Evolutionary conservation across 2,113 vertebrate species (phyloP).

Genomic region (Tachysurus vachellii): DNA sequence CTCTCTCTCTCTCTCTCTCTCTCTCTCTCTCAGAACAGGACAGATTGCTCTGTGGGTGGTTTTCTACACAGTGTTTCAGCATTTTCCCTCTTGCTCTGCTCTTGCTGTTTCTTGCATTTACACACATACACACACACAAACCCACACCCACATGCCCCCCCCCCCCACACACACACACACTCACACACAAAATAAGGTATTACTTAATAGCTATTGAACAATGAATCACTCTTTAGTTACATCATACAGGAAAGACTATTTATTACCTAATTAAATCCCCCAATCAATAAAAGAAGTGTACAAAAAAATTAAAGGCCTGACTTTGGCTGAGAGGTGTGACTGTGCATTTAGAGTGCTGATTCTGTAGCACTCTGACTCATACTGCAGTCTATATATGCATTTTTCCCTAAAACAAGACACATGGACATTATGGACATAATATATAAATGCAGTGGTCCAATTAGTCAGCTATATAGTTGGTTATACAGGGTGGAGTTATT

Average conservation of each 20-base stretch:
- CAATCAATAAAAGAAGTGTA: constrained; percentile 10
- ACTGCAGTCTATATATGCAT: constrained; percentile 25
- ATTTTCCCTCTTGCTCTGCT: constrained; percentile 47
- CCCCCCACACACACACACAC: constrained; percentile 31
- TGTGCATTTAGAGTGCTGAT: constrained; percentile 41
- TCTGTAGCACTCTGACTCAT: constrained; percentile 27
- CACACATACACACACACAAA: constrained; percentile 25
- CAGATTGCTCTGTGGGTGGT: constrained; percentile 59
- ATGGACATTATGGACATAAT: not conserved
- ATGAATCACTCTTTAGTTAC: constrained; percentile 12
- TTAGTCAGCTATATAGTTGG: not conserved
- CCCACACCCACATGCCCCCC: constrained; percentile 11
- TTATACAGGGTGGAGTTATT: not conserved
- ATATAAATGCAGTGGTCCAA: not conserved
- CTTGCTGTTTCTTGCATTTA: constrained; percentile 36
- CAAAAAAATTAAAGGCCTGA: constrained; percentile 7
- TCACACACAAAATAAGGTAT: constrained; percentile 11
- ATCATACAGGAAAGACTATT: not conserved
- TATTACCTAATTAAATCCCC: constrained; percentile 7
- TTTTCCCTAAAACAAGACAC: not conserved
- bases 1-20: constrained; percentile 11
- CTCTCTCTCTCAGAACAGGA: constrained; percentile 43
- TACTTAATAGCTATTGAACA: constrained; percentile 35
- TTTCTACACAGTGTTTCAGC: constrained; percentile 51
- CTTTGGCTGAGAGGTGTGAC: constrained; percentile 6